These are phyloP conservation scores for Dendrophyllia cribrosa DNA, from an alignment of 64 coral and sea anemone species.

Conservation along the genomic window DNA sequence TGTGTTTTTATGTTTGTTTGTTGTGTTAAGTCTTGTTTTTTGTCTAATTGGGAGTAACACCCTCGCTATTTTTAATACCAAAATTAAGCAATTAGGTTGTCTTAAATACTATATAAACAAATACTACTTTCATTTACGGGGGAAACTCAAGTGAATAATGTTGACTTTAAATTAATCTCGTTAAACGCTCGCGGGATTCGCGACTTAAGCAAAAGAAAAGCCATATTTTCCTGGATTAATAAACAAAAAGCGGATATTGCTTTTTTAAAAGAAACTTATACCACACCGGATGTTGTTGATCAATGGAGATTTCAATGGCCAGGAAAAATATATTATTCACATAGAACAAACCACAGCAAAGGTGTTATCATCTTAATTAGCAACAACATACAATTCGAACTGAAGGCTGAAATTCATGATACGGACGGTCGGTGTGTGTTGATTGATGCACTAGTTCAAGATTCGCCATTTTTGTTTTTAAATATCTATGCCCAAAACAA, in stretches of 20 bases:
- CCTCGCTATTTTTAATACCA: too few relatives aligned
- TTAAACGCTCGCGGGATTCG: constrained; percentile 32
- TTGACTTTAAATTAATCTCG: constrained; percentile 36
- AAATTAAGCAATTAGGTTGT: too few relatives aligned
- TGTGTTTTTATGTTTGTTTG: too few relatives aligned
- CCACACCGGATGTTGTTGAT: constrained; percentile 10
- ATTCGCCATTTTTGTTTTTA: constrained; percentile 41
- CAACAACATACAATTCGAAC: constrained; percentile 14
- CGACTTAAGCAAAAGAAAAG: constrained; percentile 9
- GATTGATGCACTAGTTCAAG: constrained; percentile 26
- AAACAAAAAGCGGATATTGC: constrained; percentile 12
- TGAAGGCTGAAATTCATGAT: constrained; percentile 12
- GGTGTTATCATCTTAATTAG: constrained; percentile 18
- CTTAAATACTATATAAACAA: too few relatives aligned
- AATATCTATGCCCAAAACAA: constrained; percentile 54
- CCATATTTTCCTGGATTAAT: constrained; percentile 26
- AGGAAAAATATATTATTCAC: constrained; percentile 42
- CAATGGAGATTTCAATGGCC: neutral
- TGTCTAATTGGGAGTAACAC: too few relatives aligned
- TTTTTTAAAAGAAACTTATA: constrained; percentile 25
- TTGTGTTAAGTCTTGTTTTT: too few relatives aligned
- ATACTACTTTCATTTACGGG: neutral
- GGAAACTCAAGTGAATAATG: neutral
- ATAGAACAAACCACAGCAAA: constrained; percentile 65
- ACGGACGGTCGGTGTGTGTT: constrained; percentile 28